A percentile compares a stretch with the other conserved stretches of the same genome.
Evolutionary conservation across 2,113 vertebrate species (phyloP).

Genomic region (Notarius quadriscutis): DNA sequence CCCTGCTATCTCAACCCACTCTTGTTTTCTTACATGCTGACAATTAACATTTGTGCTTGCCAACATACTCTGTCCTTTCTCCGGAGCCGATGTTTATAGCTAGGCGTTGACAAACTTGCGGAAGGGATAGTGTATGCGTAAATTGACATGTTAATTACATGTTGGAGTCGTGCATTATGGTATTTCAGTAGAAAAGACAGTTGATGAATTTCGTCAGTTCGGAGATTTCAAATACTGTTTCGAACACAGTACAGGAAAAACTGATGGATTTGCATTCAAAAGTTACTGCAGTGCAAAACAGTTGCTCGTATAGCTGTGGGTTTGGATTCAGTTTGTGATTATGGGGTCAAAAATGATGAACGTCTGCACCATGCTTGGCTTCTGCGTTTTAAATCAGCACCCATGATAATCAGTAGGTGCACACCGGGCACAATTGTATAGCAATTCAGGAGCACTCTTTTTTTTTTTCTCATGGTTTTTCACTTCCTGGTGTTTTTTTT

Average conservation of each 20-base stretch:
- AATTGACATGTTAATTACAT: constrained; percentile 51
- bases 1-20: constrained; percentile 42
- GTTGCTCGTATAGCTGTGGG: not conserved
- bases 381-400: not conserved
- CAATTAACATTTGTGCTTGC: constrained; percentile 48
- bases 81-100: not conserved
- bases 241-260: not conserved
- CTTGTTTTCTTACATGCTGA: constrained; percentile 46
- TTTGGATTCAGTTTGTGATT: not conserved
- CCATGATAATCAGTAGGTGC: not conserved
- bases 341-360: not conserved
- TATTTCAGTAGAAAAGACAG: not conserved
- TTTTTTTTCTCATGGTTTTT: not conserved
- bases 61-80: constrained; percentile 24
- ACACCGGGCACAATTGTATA: not conserved
- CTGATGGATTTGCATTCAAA: not conserved
- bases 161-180: not conserved
- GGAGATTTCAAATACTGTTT: not conserved
- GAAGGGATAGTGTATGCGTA: constrained; percentile 12
- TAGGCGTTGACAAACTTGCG: not conserved
- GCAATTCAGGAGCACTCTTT: not conserved
- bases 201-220: not conserved
- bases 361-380: not conserved
- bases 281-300: not conserved
- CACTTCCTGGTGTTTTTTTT: not conserved